These are phyloP conservation scores for Anarhynchus alexandrinus DNA, from an alignment of 2,113 vertebrate species.

Conservation along the genomic window DNA sequence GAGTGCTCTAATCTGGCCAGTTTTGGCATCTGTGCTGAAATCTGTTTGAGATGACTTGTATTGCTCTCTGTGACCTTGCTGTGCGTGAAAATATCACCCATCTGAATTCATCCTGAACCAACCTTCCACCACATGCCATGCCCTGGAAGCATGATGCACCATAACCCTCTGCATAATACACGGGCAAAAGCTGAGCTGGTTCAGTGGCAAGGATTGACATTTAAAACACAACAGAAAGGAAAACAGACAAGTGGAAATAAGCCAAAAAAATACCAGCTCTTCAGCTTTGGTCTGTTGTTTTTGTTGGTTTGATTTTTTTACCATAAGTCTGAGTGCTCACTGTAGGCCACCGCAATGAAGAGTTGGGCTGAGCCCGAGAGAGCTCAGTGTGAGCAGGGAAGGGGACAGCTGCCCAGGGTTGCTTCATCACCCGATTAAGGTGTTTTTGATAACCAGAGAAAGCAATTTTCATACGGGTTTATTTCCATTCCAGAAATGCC, in stretches of 20 bases:
- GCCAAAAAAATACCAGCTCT: background rate
- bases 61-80: conserved; percentile 18
- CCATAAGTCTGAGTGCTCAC: background rate
- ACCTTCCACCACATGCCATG: background rate
- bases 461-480: background rate
- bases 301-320: background rate
- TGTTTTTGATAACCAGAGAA: background rate
- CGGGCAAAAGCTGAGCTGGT: background rate
- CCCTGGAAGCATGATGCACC: background rate
- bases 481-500: conserved; percentile 56
- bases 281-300: background rate
- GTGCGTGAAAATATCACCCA: background rate
- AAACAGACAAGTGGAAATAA: background rate
- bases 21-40: conserved; percentile 17
- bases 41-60: conserved; percentile 10
- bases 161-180: background rate
- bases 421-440: conserved; percentile 2
- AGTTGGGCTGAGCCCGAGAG: background rate
- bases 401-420: background rate
- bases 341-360: background rate
- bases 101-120: conserved; percentile 2
- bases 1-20: background rate
- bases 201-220: background rate
- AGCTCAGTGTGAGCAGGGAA: background rate
- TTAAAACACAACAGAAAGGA: background rate